These are phyloP conservation scores for Cataglyphis albicans DNA, from an alignment of 2,888 invertebrate species.

Conservation along the genomic window DNA sequence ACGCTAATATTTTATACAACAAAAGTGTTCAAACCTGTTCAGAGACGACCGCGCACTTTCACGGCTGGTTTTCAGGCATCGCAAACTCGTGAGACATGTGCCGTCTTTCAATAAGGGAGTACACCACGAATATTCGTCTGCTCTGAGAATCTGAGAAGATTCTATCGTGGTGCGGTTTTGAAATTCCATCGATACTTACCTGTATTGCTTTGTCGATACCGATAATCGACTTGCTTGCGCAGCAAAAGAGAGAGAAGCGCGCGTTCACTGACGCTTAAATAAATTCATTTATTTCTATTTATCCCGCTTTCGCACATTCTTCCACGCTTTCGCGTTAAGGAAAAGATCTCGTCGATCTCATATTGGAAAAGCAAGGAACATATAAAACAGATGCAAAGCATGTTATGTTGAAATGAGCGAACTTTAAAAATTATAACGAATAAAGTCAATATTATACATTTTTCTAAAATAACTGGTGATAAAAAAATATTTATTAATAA, in stretches of 20 bases:
- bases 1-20: background rate
- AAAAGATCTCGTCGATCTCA: slow-evolving; percentile 5
- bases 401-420: background rate
- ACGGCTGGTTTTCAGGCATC: slow-evolving; percentile 44
- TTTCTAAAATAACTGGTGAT: background rate
- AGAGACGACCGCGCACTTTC: slow-evolving; percentile 24
- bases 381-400: slow-evolving; percentile 14
- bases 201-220: slow-evolving; percentile 39
- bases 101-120: slow-evolving; percentile 57
- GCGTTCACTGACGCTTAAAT: slow-evolving; percentile 50
- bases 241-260: background rate
- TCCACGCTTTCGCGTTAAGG: background rate
- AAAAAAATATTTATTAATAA: background rate
- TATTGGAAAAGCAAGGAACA: background rate
- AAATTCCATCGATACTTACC: slow-evolving; percentile 57
- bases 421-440: background rate
- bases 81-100: slow-evolving; percentile 44
- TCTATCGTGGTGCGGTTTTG: slow-evolving; percentile 51
- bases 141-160: slow-evolving; percentile 48
- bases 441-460: background rate
- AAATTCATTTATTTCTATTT: slow-evolving; percentile 39
- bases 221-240: slow-evolving; percentile 23
- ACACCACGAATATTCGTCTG: slow-evolving; percentile 52
- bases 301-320: slow-evolving; percentile 8
- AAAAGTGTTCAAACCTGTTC: slow-evolving; percentile 48